Conservation (phyloP, 2,113 vertebrate species). For the Prochilodus magdalenae region DNA sequence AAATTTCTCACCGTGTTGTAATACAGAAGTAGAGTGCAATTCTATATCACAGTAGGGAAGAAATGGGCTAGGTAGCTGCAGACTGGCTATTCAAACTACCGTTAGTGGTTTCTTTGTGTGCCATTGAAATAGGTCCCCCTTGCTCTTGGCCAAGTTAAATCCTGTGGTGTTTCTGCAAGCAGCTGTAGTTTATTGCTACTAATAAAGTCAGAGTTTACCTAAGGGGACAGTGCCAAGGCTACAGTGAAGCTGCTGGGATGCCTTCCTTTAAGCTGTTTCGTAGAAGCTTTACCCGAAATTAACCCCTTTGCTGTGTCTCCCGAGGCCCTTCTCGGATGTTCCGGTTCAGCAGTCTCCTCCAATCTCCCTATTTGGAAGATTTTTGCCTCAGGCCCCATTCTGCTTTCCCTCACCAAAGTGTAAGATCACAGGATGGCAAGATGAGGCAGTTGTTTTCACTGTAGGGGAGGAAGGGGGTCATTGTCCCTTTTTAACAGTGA, state of each 20-base stretch:
- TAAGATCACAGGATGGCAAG: constrained; percentile 9
- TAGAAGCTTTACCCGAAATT: constrained; percentile 3
- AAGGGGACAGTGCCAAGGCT: constrained; percentile 25
- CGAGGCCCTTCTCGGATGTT: not conserved
- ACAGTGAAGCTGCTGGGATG: not conserved
- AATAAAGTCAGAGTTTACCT: constrained; percentile 46
- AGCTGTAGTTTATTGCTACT: constrained; percentile 41
- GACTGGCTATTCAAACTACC: not conserved
- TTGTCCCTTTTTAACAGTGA: constrained; percentile 31
- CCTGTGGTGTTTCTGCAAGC: not conserved
- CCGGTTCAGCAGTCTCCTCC: not conserved
- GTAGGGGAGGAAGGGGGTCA: constrained; percentile 36
- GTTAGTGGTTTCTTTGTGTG: constrained; percentile 9
- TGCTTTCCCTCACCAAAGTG: constrained; percentile 33
- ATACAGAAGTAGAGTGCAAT: not conserved
- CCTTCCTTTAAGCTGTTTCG: not conserved
- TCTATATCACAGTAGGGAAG: not conserved
- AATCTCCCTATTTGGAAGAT: not conserved
- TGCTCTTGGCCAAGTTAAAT: not conserved
- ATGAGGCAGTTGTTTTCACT: constrained; percentile 22
- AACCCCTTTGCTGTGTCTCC: not conserved
- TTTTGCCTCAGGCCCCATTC: not conserved
- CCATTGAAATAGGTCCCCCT: not conserved
- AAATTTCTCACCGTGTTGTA: too few relatives aligned
- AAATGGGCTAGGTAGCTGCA: not conserved